Conservation (phyloP, 1,140 invertebrate species). For the Armadillidium nasatum region DNA sequence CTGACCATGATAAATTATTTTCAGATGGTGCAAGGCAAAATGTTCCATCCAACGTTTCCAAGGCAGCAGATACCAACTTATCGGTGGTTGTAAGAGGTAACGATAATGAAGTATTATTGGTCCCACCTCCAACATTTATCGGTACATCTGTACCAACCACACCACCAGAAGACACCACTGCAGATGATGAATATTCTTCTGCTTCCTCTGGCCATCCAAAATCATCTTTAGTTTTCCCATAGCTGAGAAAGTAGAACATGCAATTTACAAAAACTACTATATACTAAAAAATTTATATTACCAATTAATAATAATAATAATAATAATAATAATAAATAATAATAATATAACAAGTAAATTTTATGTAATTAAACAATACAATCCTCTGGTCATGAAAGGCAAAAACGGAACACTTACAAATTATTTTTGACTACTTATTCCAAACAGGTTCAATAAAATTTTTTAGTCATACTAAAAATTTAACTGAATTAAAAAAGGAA, state of each 20-base stretch:
- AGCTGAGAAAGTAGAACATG: slow-evolving; percentile 50
- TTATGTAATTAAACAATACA: too few relatives aligned
- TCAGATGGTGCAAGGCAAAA: slow-evolving; percentile 50
- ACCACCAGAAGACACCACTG: slow-evolving; percentile 21
- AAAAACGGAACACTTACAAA: too few relatives aligned
- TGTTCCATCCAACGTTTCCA: slow-evolving; percentile 70
- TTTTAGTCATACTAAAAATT: too few relatives aligned
- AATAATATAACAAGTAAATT: too few relatives aligned
- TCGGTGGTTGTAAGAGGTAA: slow-evolving; percentile 55
- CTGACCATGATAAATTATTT: slow-evolving; percentile 50
- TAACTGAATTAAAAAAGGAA: too few relatives aligned
- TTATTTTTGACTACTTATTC: too few relatives aligned
- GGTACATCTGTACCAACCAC: slow-evolving; percentile 49
- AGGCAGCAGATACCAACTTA: slow-evolving; percentile 63
- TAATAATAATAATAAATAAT: too few relatives aligned
- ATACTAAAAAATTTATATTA: too few relatives aligned
- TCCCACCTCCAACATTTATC: slow-evolving; percentile 14
- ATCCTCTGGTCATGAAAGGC: too few relatives aligned
- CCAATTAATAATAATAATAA: too few relatives aligned
- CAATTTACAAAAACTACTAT: too few relatives aligned
- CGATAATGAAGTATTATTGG: slow-evolving; percentile 29
- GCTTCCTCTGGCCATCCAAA: slow-evolving; percentile 96
- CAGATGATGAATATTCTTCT: slow-evolving; percentile 69
- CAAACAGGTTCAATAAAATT: too few relatives aligned
- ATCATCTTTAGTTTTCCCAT: slow-evolving; percentile 90